Percentiles rank a stretch among this genome's conserved stretches.
Evolutionary conservation across 2,888 invertebrate species (phyloP).

Genomic region (Cynaeus angustus): DNA sequence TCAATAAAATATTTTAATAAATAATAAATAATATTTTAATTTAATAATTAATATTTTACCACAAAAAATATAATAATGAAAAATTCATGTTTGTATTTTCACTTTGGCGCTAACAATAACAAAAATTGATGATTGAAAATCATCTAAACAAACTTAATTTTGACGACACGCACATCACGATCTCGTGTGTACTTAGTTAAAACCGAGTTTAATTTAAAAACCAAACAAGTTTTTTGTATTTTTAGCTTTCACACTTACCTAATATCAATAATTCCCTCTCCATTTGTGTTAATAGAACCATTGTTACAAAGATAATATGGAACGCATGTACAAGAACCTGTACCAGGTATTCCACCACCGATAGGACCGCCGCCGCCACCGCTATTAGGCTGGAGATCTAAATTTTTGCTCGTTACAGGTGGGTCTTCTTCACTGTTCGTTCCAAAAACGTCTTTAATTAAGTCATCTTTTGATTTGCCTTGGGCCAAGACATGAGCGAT

Average conservation of each 20-base stretch:
- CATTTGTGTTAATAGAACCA: conserved; percentile 81
- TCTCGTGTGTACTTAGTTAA: no score
- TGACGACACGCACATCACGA: no score
- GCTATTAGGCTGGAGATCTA: conserved; percentile 52
- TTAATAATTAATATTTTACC: no score
- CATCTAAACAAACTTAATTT: no score
- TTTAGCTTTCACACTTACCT: conserved; percentile 74
- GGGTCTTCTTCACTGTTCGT: conserved; percentile 12
- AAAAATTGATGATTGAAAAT: no score
- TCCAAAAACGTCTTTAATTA: conserved; percentile 45
- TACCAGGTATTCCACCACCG: conserved; percentile 55
- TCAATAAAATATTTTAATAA: no score
- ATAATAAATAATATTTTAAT: no score
- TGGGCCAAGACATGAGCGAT: conserved; percentile 23
- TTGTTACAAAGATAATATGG: conserved; percentile 83
- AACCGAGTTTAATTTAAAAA: no score
- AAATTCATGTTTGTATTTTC: no score
- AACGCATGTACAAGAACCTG: conserved; percentile 80
- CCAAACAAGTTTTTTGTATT: no score
- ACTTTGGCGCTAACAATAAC: no score
- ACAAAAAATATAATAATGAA: no score
- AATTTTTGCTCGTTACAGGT: conserved; percentile 16
- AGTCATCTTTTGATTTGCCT: conserved; percentile 49
- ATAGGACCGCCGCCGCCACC: conserved; percentile 8
- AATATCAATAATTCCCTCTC: conserved; percentile 84